Evolutionary conservation across 2,113 vertebrate genomes (phyloP).

Genomic region (Emberiza fucata): DNA sequence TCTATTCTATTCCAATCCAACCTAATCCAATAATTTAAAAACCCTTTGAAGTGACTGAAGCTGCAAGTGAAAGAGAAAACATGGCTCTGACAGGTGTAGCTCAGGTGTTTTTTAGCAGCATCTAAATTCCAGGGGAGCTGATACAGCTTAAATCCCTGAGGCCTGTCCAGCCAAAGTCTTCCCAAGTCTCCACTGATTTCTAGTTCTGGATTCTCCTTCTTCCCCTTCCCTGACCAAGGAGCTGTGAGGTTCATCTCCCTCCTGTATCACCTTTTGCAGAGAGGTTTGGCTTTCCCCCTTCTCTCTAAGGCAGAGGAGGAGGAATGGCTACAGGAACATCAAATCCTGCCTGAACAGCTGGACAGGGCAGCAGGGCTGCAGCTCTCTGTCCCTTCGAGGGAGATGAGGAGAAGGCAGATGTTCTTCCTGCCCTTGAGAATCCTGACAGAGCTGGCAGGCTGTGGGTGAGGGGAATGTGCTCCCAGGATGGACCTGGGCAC

Average conservation of each 20-base stretch:
- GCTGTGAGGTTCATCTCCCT: not conserved
- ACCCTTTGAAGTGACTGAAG: not conserved
- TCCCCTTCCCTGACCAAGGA: not conserved
- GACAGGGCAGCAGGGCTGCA: not conserved
- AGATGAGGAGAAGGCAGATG: not conserved
- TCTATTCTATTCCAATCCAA: not conserved
- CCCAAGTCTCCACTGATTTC: not conserved
- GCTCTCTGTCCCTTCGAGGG: accelerated
- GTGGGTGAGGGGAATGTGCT: not conserved
- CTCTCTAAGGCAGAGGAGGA: not conserved
- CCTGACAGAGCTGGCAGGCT: not conserved
- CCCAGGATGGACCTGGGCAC: not conserved
- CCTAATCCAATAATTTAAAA: not conserved
- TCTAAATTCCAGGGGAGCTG: not conserved
- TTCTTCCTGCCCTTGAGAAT: not conserved
- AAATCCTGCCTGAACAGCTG: not conserved
- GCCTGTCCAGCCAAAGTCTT: not conserved
- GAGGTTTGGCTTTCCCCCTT: not conserved
- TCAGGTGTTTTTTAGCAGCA: not conserved
- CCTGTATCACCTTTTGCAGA: not conserved
- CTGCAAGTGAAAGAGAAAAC: not conserved
- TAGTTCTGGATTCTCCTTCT: not conserved
- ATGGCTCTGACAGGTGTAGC: not conserved
- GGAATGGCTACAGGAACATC: not conserved
- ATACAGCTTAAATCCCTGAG: not conserved